A percentile compares a stretch with the other conserved stretches of the same genome.
Evolutionary conservation across 2,797 vertebrate species (phyloP).

Genomic region (Danionella dracula): DNA sequence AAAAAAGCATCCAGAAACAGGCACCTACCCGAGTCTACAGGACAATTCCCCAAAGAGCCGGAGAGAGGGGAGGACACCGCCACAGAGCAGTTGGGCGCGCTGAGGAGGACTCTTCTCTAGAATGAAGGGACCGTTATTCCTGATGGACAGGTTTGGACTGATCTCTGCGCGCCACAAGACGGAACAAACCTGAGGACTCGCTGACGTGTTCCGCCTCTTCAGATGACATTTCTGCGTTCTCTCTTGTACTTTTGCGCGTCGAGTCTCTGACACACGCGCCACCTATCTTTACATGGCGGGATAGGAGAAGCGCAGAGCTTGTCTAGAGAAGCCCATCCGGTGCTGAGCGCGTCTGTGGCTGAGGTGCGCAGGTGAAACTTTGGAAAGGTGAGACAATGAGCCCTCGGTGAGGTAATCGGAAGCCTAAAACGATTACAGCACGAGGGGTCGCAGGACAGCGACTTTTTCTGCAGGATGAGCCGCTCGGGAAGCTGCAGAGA

Average conservation of each 20-base stretch:
- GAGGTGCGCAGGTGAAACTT: slow-evolving; percentile 6
- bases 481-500: not conserved
- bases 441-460: not conserved
- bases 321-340: slow-evolving; percentile 52
- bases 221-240: slow-evolving; percentile 82
- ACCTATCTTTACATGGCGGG: slow-evolving; percentile 91
- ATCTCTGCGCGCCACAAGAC: slow-evolving; percentile 86
- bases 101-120: slow-evolving; percentile 72
- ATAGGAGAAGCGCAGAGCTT: slow-evolving; percentile 80
- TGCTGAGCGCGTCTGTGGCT: not conserved
- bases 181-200: slow-evolving; percentile 88
- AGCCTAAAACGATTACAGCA: not conserved
- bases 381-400: slow-evolving; percentile 12
- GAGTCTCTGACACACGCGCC: slow-evolving; percentile 87
- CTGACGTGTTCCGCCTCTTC: slow-evolving; percentile 88
- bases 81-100: slow-evolving; percentile 71
- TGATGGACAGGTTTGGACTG: slow-evolving; percentile 85
- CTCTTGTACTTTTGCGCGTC: slow-evolving; percentile 82
- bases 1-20: slow-evolving; percentile 41
- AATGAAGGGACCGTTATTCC: slow-evolving; percentile 83
- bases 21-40: slow-evolving; percentile 74
- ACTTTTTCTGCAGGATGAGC: not conserved
- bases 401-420: not conserved
- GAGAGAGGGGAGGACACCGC: slow-evolving; percentile 67
- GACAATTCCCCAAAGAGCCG: slow-evolving; percentile 76